Evolutionary conservation across 2,888 invertebrate genomes (phyloP).

Genomic region (Hirudinaria manillensis): DNA sequence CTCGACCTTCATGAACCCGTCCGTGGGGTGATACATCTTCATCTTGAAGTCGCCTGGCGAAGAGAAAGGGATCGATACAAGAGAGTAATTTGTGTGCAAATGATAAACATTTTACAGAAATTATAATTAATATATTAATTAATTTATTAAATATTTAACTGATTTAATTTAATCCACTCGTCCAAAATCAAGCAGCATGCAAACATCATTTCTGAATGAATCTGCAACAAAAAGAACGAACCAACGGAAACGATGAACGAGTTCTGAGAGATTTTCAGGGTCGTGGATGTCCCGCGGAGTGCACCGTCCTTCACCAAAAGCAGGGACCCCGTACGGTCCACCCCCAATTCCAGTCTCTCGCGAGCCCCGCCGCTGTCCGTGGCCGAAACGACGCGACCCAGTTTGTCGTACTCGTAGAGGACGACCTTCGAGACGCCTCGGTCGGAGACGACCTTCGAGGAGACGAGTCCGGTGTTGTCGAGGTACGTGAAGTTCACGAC

Average conservation of each 20-base stretch:
- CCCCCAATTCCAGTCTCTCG: slow-evolving; percentile 61
- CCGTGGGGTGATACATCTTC: slow-evolving; percentile 48
- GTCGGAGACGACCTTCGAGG: slow-evolving; percentile 55
- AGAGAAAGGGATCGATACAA: neutral
- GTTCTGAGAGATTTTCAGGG: slow-evolving; percentile 54
- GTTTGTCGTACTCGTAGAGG: slow-evolving; percentile 82
- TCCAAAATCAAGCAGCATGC: neutral
- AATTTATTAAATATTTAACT: neutral
- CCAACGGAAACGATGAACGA: slow-evolving; percentile 53
- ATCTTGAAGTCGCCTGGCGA: slow-evolving; percentile 44
- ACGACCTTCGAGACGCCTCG: slow-evolving; percentile 32
- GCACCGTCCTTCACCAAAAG: slow-evolving; percentile 49
- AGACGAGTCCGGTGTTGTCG: slow-evolving; percentile 75
- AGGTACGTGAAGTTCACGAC: slow-evolving; percentile 73
- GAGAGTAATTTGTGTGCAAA: no score
- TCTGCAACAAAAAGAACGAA: slow-evolving; percentile 41
- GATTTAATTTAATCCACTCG: neutral
- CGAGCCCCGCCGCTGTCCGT: neutral
- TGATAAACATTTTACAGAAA: no score
- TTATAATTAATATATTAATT: no score
- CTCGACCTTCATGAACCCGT: slow-evolving; percentile 51
- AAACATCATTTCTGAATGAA: neutral
- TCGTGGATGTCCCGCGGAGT: slow-evolving; percentile 50
- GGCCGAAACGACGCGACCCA: slow-evolving; percentile 64
- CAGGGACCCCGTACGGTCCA: slow-evolving; percentile 45